Conservation (phyloP, 2,113 vertebrate genomes). For the Cochlearius cochlearius region DNA sequence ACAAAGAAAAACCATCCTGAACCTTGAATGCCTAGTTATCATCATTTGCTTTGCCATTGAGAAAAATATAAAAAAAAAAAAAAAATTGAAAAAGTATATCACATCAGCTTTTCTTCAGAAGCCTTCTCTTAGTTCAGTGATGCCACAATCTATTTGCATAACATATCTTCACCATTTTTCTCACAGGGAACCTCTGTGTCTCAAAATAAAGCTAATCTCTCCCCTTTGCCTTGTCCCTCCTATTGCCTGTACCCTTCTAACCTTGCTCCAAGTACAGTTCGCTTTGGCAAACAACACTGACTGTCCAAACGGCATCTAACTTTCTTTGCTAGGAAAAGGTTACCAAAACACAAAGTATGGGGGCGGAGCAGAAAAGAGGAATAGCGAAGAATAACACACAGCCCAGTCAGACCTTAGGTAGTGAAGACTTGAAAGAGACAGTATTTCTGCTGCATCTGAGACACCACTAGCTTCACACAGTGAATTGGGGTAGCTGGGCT, state of each 20-base stretch:
- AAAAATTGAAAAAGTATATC: background rate
- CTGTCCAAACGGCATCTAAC: background rate
- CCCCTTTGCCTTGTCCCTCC: background rate
- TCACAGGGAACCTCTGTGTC: background rate
- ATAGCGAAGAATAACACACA: background rate
- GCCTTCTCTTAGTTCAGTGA: background rate
- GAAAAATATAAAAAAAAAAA: background rate
- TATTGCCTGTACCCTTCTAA: background rate
- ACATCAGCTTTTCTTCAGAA: background rate
- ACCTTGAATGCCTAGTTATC: background rate
- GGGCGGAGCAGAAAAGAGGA: background rate
- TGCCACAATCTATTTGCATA: background rate
- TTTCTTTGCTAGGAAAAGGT: background rate
- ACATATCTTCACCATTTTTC: background rate
- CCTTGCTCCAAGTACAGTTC: background rate
- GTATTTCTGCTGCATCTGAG: background rate
- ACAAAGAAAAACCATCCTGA: background rate
- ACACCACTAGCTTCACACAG: background rate
- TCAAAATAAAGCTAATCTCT: background rate
- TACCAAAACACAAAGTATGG: background rate
- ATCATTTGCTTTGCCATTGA: background rate
- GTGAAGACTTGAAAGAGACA: background rate
- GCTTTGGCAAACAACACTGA: background rate
- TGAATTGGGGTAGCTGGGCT: background rate
- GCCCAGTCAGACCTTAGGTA: background rate